Evolutionary conservation across 2,888 invertebrate genomes (phyloP), one percentile per base, ranked within the genome.

Genomic region (Hemistola chrysoprasaria): DNA sequence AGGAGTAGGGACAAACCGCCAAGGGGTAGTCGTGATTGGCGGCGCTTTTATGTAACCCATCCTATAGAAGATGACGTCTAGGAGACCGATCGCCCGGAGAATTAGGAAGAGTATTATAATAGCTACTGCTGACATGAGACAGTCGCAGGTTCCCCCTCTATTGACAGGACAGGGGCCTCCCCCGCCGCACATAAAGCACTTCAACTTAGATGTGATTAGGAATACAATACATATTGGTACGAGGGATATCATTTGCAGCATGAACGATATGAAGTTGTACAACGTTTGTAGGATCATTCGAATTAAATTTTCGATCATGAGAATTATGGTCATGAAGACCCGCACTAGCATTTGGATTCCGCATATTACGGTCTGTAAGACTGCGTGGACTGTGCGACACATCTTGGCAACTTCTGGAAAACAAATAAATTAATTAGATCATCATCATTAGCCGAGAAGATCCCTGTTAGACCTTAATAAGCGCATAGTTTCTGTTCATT

Each of bases 271-370:
- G 38, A 81, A 77, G 60, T 84, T 86, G 60, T 86, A 86, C 1
- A 77, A 6, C 1, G 84, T 80, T 54, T 83, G 84, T 9, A 84
- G 53, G 3, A 81, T 22, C 81, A 82, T 81, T 35, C 81, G 63
- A 38, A 86, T 65, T 1, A 85, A 53, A 46, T 85, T 85, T 45
- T 86, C 86, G 4, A 83, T 35, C 84, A 83, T 82, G 11, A 87
- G 70, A 25, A 86, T 68, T 5, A 78, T 16, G 43, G 83, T 84
- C 80, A 84, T 82, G 26, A 84, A 72, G 52, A 85, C 72, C 47
- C 86, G 63, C 6, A 83, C 76, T 21, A 84, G 30, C 78, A 82
- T 84, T 58, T 85, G 85, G 3, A 83, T 52, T 2, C 71, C 71
- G 51, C 86, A 86, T 74, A 83, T 73, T 55, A 44, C 42, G 27